Percentiles rank a stretch among this genome's conserved stretches.
phyloP scores from a whole-genome alignment of 2,888 invertebrate genomes.

The Callimorpha dominula region DNA sequence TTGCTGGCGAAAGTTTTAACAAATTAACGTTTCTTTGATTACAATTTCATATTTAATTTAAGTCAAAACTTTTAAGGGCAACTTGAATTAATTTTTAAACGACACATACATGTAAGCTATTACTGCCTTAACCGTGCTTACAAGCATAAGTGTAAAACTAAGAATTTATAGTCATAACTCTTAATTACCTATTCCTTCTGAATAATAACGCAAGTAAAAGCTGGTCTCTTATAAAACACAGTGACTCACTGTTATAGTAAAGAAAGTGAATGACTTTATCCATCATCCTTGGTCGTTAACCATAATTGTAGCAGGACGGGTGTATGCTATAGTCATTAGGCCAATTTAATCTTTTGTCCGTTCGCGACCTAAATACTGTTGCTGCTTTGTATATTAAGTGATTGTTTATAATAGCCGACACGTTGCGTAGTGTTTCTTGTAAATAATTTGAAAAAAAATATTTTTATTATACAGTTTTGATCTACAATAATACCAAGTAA shows the following conservation, averaged over 20 bases:
- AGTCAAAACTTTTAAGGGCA: neutral
- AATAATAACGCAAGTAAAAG: neutral
- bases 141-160: neutral
- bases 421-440: no score
- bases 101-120: no score
- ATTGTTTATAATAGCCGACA: constrained; percentile 3
- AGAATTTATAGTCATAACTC: neutral
- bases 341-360: constrained; percentile 64
- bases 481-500: no score
- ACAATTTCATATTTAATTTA: neutral
- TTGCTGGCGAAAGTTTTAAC: no score
- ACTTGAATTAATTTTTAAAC: neutral
- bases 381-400: constrained; percentile 52
- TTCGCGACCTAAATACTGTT: constrained; percentile 45
- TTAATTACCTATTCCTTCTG: neutral
- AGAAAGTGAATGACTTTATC: constrained; percentile 9
- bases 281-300: constrained; percentile 16
- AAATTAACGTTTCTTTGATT: neutral
- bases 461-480: no score
- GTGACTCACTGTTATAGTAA: constrained; percentile 5
- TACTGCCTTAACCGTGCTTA: neutral
- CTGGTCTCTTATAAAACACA: neutral
- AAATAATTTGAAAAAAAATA: no score
- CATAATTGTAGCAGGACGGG: constrained; percentile 41
- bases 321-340: constrained; percentile 70